These are phyloP conservation scores for Drosophila kikkawai DNA, from an alignment of 1,140 invertebrate genomes.

Conservation along the genomic window DNA sequence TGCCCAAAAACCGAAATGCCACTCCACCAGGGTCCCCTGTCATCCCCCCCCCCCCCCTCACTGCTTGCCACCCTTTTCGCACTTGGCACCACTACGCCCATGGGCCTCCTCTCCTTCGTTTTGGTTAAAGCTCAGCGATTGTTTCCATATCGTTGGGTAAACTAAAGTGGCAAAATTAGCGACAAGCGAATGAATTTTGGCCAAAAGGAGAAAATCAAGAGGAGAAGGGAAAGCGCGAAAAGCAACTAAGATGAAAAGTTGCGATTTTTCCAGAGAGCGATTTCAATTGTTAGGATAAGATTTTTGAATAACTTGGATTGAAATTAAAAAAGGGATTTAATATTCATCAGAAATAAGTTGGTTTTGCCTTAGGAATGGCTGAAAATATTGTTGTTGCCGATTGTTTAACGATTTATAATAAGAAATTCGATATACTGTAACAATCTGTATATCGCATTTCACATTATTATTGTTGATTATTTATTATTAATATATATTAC, in stretches of 20 bases:
- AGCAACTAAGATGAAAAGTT: background rate
- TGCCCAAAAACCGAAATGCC: conserved; percentile 70
- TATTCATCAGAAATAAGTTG: background rate
- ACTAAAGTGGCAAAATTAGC: conserved; percentile 57
- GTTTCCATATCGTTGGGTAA: conserved; percentile 71
- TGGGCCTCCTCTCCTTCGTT: background rate
- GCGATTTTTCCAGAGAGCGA: conserved; percentile 12
- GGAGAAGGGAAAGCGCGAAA: background rate
- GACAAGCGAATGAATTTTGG: conserved; percentile 28
- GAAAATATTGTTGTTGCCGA: background rate
- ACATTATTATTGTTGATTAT: no score
- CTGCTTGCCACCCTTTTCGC: background rate
- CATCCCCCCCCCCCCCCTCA: no score
- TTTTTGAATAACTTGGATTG: background rate
- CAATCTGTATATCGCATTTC: no score
- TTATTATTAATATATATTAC: no score
- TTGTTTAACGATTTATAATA: background rate
- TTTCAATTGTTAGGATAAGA: background rate
- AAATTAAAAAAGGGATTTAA: background rate
- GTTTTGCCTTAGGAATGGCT: background rate
- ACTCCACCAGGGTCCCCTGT: background rate
- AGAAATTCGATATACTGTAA: background rate
- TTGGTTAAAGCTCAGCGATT: conserved; percentile 65
- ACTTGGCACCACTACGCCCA: background rate
- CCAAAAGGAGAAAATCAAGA: conserved; percentile 4